Evolutionary conservation across 2,888 invertebrate genomes (phyloP).

Genomic region (Stegana nigrithorax): DNA sequence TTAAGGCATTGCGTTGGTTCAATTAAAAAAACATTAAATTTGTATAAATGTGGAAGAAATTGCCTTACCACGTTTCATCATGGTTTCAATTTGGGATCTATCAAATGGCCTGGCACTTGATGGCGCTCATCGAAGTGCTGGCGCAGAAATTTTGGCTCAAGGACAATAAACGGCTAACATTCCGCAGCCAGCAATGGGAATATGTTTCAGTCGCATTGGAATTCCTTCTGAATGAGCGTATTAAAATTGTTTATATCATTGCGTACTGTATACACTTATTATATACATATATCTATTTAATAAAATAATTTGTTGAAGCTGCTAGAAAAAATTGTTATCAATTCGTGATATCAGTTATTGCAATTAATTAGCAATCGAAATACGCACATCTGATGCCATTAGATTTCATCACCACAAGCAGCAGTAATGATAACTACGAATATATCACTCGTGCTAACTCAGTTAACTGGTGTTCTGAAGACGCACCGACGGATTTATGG

Average conservation of each 20-base stretch:
- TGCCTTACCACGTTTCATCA: background rate
- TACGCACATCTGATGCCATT: too few species aligned
- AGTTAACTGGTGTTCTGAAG: background rate
- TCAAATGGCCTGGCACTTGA: slow-evolving; percentile 84
- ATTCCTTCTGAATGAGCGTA: slow-evolving; percentile 88
- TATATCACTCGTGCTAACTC: background rate
- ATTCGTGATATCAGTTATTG: background rate
- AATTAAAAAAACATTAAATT: slow-evolving; percentile 45
- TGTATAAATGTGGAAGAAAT: slow-evolving; percentile 2
- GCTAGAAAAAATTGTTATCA: background rate
- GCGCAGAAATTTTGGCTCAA: slow-evolving; percentile 84
- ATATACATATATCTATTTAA: too few species aligned
- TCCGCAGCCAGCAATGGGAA: slow-evolving; percentile 91
- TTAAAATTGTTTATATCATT: slow-evolving; percentile 94
- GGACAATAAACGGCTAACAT: slow-evolving; percentile 86
- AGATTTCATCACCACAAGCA: background rate
- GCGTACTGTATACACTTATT: too few species aligned
- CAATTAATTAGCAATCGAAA: background rate
- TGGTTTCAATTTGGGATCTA: slow-evolving; percentile 73
- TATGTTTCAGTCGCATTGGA: slow-evolving; percentile 90
- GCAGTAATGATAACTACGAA: background rate
- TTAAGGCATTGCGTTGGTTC: slow-evolving; percentile 27
- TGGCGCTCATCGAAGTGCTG: slow-evolving; percentile 82
- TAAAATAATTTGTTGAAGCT: background rate
- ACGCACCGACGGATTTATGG: too few species aligned